Base-by-base conservation (phyloP, 2,797 vertebrate genomes). In the Enteromius anoplus region DNA sequence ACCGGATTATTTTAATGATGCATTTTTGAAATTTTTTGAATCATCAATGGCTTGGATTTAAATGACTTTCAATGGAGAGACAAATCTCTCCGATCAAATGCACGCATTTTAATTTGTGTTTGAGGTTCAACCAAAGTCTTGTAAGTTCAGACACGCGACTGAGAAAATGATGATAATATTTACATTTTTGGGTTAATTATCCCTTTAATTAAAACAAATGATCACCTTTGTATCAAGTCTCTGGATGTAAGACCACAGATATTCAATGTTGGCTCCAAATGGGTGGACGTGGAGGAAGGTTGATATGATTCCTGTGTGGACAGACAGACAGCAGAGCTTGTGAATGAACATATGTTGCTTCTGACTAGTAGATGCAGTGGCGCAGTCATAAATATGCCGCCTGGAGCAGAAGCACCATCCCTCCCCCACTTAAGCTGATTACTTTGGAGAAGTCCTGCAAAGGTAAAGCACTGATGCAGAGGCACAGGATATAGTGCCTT, bases 251-350 rank as follows among this genome's bases (percentile, higher is more conserved):
- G 98, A 99, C 96, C 97, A 98, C 77, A 99, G 95, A 84, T 99
- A 99, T 80, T 99, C 98, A 76, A 98, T 97, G 89, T 99, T 99
- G 71, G 98, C 97, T 86, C 97, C 97, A 10, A 99, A 99, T 8
- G 98, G 98, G 88, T 99, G 98, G 49, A 99, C 97, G 0, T 99
- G 97, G 81, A 99, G 97, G 92, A 99, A 99, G 14, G 97, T 98
- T 11, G 97, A 98, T 89, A 99, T 97, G 81, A 99, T 95, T 82
- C 97, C 97, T 99, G 93, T 80, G 87, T 90, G 64, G 76, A 86
- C 89, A 88, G 47, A 78, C 5, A 76, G 70, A 81, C 53, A 78
- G 73, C 72, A 64, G 15, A 45, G n/a, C 65, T 78, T 51, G 47
- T 68, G 80, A 80, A 32, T 47, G 49, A 71, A 83, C 70, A 65